phyloP scores from a whole-genome alignment of 2,113 vertebrate species.

The Oceanites oceanicus region DNA sequence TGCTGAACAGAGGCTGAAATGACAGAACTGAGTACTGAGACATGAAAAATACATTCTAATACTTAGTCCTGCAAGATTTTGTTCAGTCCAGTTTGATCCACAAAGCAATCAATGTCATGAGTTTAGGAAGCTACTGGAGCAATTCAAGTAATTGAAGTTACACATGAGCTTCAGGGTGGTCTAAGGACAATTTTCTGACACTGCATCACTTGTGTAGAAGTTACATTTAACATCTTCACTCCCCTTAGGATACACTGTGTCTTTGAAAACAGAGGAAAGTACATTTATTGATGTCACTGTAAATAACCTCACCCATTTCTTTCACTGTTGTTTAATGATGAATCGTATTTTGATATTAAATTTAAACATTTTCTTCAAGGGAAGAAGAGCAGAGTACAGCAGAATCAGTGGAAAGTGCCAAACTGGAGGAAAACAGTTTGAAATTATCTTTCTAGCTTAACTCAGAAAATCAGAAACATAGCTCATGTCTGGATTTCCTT shows the following conservation, averaged over 20 bases:
- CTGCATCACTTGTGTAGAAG: background rate
- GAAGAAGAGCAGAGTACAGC: background rate
- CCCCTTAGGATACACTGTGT: background rate
- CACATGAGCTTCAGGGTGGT: background rate
- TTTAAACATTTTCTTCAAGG: background rate
- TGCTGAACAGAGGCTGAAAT: background rate
- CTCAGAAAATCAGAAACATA: slow-evolving; percentile 2
- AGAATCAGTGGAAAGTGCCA: background rate
- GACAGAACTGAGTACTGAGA: background rate
- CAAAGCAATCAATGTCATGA: background rate
- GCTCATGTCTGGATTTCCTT: slow-evolving; percentile 14
- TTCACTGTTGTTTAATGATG: background rate
- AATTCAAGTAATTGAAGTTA: background rate
- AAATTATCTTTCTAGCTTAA: background rate
- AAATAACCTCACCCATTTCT: background rate
- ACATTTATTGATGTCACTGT: background rate
- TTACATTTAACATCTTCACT: background rate
- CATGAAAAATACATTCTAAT: background rate
- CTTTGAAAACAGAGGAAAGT: background rate
- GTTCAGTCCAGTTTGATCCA: background rate
- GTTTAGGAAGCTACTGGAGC: background rate
- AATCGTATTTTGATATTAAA: background rate
- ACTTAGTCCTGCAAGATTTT: background rate
- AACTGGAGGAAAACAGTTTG: background rate
- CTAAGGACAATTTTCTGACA: background rate